Evolutionary conservation across 2,797 vertebrate genomes (phyloP).

Genomic region (Peromyscus attwateri): DNA sequence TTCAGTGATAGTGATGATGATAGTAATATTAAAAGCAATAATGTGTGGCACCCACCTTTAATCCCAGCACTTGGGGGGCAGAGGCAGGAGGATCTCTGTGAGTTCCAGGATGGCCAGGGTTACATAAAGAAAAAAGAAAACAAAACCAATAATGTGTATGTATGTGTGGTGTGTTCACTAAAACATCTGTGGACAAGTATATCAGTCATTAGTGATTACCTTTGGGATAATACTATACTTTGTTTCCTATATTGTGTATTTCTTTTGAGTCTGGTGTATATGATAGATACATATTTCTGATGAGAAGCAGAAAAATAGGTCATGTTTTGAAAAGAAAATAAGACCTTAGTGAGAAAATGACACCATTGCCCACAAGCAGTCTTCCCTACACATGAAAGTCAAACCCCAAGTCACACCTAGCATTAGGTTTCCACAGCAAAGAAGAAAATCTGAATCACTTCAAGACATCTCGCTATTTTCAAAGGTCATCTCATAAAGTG

Average conservation of each 20-base stretch:
- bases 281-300: slow-evolving; percentile 1
- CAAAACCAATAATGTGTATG: neutral
- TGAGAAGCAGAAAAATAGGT: slow-evolving; percentile 44
- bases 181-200: neutral
- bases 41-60: neutral
- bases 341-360: neutral
- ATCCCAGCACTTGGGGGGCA: neutral
- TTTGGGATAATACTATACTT: slow-evolving; percentile 29
- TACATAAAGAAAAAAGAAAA: neutral
- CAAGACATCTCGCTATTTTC: neutral
- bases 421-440: slow-evolving; percentile 49
- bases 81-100: neutral
- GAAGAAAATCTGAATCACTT: slow-evolving; percentile 38
- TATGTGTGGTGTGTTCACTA: neutral
- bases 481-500: slow-evolving; percentile 49
- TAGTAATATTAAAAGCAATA: neutral
- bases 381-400: slow-evolving; percentile 25
- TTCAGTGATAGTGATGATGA: neutral
- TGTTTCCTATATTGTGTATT: neutral
- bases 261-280: slow-evolving; percentile 40
- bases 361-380: neutral
- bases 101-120: neutral
- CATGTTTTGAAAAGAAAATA: slow-evolving; percentile 36
- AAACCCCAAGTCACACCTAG: neutral
- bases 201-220: neutral